These are phyloP conservation scores for Trogon surrucura DNA, from an alignment of 2,113 vertebrate species.

Conservation along the genomic window DNA sequence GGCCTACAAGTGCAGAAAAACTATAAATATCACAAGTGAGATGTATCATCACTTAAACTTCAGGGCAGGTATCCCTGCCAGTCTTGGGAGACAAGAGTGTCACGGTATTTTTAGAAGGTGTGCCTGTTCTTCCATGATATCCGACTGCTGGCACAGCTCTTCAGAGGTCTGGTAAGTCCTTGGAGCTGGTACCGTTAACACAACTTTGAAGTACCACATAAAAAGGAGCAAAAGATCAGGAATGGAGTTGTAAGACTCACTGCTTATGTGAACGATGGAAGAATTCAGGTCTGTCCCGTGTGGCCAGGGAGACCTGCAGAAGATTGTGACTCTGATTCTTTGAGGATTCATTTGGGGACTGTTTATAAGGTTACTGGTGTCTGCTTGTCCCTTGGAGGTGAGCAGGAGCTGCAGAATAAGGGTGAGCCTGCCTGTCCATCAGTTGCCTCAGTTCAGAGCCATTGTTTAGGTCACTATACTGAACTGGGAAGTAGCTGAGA, in stretches of 20 bases:
- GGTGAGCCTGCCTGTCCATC: neutral
- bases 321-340: neutral
- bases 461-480: neutral
- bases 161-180: neutral
- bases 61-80: neutral
- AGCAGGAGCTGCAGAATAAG: neutral
- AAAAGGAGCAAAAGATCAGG: neutral
- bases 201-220: neutral
- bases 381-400: neutral
- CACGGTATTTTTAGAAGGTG: neutral
- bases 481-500: neutral
- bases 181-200: neutral
- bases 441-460: neutral
- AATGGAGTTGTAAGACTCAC: neutral
- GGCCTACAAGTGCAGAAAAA: neutral
- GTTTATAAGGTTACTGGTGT: neutral
- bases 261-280: accelerated
- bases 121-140: neutral
- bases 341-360: neutral
- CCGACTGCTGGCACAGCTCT: neutral
- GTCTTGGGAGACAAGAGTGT: neutral
- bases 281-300: accelerated
- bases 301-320: neutral
- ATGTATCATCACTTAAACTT: neutral
- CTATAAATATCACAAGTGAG: neutral